Evolutionary conservation across 2,113 vertebrate genomes (phyloP), one percentile per base, ranked within the genome.

Genomic region (Phrynosoma blainvillii): DNA sequence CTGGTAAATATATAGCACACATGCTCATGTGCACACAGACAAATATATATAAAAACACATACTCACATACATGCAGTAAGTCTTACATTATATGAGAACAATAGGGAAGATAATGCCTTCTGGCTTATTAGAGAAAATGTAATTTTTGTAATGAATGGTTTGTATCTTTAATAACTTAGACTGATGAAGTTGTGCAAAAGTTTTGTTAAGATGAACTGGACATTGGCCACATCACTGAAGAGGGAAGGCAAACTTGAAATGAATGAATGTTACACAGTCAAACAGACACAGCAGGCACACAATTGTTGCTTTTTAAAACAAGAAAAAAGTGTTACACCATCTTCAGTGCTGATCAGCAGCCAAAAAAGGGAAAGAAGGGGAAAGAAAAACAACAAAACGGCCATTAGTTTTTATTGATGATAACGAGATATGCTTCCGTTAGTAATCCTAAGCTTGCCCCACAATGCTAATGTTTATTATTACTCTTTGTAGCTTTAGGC

Each of bases 101-200:
- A 93, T 94, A 84, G 89, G 75, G 92, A 96, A 94, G 91, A 95
- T 82, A 93, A 89, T 95, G 95, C 94, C 95, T 96, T 93, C 95
- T 95, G 95, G 96, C 94, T 96, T 94, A 93, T 91, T 84, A 91
- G 90, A 89, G 90, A 87, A 95, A 96, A 96, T 91, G 90, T 94
- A 94, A 96, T 96, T 96, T 96, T 93, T 95, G 79, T 95, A 96
- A 95, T 96, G 95, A 96, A 96, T 91, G 88, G 75, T 93, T 93
- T 94, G 92, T 90, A 92, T 89, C 90, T 79, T 88, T 94, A 78
- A 90, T 88, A 93, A 62, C 85, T 91, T 85, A 93, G 80, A 92
- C 20, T 59, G 68, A 94, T 92, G 93, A 89, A 95, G 90, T 84
- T 94, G 92, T 32, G 89, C 75, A 73, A 84, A 95, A 93, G 54